Conservation (phyloP, 2,797 vertebrate species). For the Phyllotis vaccarum region DNA sequence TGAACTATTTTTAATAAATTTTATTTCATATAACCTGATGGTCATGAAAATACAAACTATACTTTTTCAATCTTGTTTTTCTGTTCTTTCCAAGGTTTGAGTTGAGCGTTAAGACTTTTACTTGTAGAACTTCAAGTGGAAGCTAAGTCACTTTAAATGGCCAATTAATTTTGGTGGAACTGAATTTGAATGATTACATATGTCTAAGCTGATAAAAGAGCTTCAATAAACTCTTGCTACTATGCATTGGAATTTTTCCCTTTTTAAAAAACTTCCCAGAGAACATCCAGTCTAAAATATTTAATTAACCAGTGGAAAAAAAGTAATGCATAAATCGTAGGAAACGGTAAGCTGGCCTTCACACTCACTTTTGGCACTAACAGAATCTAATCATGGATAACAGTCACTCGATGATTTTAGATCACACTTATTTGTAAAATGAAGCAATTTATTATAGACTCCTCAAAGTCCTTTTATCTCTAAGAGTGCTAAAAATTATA, state of each 20-base stretch:
- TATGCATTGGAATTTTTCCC: conserved; percentile 31
- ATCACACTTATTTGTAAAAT: conserved; percentile 24
- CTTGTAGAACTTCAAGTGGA: not conserved
- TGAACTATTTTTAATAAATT: conserved; percentile 45
- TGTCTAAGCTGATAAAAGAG: conserved; percentile 20
- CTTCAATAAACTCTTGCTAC: not conserved
- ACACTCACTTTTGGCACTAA: conserved; percentile 22
- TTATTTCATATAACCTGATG: not conserved
- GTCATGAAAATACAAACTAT: not conserved
- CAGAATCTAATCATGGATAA: conserved; percentile 36
- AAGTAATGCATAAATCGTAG: not conserved
- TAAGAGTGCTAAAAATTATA: conserved; percentile 33
- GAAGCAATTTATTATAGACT: not conserved
- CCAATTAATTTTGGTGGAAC: conserved; percentile 55
- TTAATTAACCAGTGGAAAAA: conserved; percentile 14
- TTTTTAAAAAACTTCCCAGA: not conserved
- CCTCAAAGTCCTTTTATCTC: not conserved
- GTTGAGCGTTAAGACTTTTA: conserved; percentile 7
- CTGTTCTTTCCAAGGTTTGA: not conserved
- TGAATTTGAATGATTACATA: conserved; percentile 38
- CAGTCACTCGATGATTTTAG: not conserved
- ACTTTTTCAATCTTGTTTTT: not conserved
- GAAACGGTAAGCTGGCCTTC: not conserved
- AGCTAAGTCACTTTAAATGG: conserved; percentile 6
- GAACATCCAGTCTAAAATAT: not conserved